phyloP scores from a whole-genome alignment of 1,140 invertebrate genomes.

The Apis cerana region DNA sequence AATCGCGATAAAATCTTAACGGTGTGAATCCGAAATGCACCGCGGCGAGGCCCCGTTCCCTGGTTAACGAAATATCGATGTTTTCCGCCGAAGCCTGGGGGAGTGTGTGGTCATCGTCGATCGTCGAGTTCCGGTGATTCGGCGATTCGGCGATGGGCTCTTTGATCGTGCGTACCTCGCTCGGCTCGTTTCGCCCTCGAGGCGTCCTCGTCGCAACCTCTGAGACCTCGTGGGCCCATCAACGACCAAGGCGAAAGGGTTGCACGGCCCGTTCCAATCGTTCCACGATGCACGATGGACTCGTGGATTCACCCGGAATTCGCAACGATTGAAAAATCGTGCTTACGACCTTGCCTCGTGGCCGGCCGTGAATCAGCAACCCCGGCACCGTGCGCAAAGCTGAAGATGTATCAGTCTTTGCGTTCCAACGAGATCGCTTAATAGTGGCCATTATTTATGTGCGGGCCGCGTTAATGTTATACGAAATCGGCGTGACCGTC shows the following conservation, averaged over 20 bases:
- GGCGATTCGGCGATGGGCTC: conserved; percentile 66
- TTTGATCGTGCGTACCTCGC: conserved; percentile 64
- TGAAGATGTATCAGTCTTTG: conserved; percentile 64
- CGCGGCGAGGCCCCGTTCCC: conserved; percentile 29
- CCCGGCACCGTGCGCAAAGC: conserved; percentile 57
- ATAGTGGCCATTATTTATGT: conserved; percentile 65
- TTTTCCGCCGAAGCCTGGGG: conserved; percentile 45
- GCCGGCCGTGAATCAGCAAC: conserved; percentile 50
- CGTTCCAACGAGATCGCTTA: conserved; percentile 68
- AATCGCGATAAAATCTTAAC: conserved; percentile 23
- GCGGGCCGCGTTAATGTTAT: conserved; percentile 55
- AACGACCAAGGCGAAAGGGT: conserved; percentile 36
- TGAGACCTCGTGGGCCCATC: conserved; percentile 53
- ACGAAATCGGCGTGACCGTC: conserved; percentile 57
- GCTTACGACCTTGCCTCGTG: conserved; percentile 46
- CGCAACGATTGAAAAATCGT: conserved; percentile 42
- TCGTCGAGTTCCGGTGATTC: conserved; percentile 61
- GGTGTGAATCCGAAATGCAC: conserved; percentile 40
- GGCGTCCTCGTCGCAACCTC: conserved; percentile 58
- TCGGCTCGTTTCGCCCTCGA: conserved; percentile 34
- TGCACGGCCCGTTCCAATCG: conserved; percentile 28
- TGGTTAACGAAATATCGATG: conserved; percentile 53
- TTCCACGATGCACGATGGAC: too few species aligned
- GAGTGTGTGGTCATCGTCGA: conserved; percentile 48
- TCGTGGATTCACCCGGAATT: conserved; percentile 23